Evolutionary conservation across 2,888 invertebrate species (phyloP).

Genomic region (Onthophagus sagittarius): DNA sequence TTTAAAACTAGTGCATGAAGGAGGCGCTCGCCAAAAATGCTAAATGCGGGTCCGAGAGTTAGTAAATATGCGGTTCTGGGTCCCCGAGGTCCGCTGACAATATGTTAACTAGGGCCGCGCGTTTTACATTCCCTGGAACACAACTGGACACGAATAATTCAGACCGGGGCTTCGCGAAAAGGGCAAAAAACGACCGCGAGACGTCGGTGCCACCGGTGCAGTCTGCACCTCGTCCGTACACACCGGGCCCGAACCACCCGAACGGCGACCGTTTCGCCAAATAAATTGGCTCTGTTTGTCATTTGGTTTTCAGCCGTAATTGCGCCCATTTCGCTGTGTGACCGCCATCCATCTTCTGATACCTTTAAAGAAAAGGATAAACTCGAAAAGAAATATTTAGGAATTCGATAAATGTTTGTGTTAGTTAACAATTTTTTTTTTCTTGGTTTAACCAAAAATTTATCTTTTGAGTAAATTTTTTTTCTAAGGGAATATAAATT

Average conservation of each 20-base stretch:
- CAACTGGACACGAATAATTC: conserved; percentile 48
- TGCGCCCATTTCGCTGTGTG: conserved; percentile 23
- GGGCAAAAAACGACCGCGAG: conserved; percentile 22
- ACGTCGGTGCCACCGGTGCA: conserved; percentile 43
- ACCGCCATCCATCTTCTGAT: conserved; percentile 14
- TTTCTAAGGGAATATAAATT: not conserved
- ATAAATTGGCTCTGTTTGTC: conserved; percentile 11
- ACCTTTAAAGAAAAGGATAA: not conserved
- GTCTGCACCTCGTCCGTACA: conserved; percentile 40
- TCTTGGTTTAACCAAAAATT: too few relatives aligned
- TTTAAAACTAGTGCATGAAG: too few relatives aligned
- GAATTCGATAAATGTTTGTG: too few relatives aligned
- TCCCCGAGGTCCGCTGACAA: conserved; percentile 39
- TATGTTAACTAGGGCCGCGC: conserved; percentile 46
- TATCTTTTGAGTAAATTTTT: too few relatives aligned
- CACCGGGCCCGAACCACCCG: conserved; percentile 15
- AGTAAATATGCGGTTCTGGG: conserved; percentile 44
- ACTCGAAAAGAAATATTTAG: not conserved
- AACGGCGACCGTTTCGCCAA: not conserved
- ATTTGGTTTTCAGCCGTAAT: conserved; percentile 5
- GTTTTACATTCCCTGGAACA: conserved; percentile 47
- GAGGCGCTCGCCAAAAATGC: conserved; percentile 16
- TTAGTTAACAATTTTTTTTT: not conserved
- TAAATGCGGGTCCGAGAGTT: conserved; percentile 31
- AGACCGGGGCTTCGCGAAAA: conserved; percentile 28